A percentile compares a stretch with the other conserved stretches of the same genome.
phyloP scores from a whole-genome alignment of 2,888 invertebrate species.

The Rhamnusium bicolor region DNA sequence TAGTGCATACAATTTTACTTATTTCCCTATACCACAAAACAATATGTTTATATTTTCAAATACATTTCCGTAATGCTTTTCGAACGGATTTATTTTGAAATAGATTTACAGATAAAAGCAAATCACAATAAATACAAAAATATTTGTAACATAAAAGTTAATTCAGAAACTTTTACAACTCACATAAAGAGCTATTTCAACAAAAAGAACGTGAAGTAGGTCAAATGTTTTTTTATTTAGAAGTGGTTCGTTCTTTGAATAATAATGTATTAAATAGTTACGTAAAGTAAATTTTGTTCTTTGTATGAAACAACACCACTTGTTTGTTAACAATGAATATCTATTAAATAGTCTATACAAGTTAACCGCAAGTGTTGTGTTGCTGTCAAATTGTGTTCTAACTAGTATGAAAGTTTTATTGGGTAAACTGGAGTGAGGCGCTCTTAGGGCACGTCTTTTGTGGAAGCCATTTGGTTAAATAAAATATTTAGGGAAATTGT shows the following conservation, averaged over 20 bases:
- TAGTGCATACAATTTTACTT: too few species aligned
- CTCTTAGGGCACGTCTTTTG: slow-evolving; percentile 37
- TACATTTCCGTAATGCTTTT: neutral
- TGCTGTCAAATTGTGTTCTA: slow-evolving; percentile 7
- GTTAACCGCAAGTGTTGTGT: neutral
- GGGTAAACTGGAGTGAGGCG: slow-evolving; percentile 22
- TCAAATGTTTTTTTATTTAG: slow-evolving; percentile 7
- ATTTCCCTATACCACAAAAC: too few species aligned
- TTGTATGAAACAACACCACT: neutral
- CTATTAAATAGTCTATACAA: neutral
- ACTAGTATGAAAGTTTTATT: slow-evolving; percentile 32
- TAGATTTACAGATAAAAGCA: neutral
- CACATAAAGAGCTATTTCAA: slow-evolving; percentile 16
- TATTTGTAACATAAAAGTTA: slow-evolving; percentile 16
- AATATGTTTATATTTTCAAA: neutral
- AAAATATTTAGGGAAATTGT: slow-evolving; percentile 44
- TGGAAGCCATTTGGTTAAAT: slow-evolving; percentile 40
- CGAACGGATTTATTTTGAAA: neutral
- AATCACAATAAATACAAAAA: slow-evolving; percentile 1
- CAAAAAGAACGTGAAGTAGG: slow-evolving; percentile 9
- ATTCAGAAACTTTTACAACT: slow-evolving; percentile 5
- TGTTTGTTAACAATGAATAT: neutral
- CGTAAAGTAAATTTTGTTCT: neutral
- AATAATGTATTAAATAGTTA: neutral
- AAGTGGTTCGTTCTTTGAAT: neutral